Evolutionary conservation across 2,888 invertebrate species (phyloP), one percentile per base, ranked within the genome.

Genomic region (Drosophila cracens): DNA sequence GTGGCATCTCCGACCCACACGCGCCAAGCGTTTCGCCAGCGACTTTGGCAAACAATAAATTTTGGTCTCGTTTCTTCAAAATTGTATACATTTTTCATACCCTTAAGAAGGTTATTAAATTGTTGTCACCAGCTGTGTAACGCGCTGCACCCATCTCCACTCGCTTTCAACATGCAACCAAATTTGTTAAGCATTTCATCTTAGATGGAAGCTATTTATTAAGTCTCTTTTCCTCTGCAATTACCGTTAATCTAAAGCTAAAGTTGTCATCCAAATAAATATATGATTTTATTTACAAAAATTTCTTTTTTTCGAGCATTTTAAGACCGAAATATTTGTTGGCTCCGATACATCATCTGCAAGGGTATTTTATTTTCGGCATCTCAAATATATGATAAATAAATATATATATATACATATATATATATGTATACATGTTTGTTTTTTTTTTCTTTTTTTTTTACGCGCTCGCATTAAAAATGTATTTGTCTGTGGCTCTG

Each of bases 401-500:
- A 40, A n/a, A 43, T 11, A 43, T 6, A 21, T n/a, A 10, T 5
- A 2, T 43, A 13, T 46, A 13, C 13, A 46, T 46, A 21, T 21
- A 13, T n/a, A n/a, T 40, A 0, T n/a, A n/a, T 2, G 5, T 40
- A 10, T n/a, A n/a, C 5, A 2, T 6, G n/a, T 13, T 4, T 31
- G 2, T 2, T 31, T 31, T 8, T 31, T 31, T 46, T 31, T 2
- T 31, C 8, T 3, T 31, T 31, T 46, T 21, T 43, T 74, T 65
- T 72, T 48, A 63, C 73, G 67, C 74, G 62, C 60, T 70, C 70
- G 74, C 74, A 89, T 89, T 89, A 79, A 87, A 83, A 74, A 80
- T 89, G 70, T 86, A 87, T 86, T 89, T 89, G 78, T 87, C 74
- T 87, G 73, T 76, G 74, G 72, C 59, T 69, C 66, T 73, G 64